These are phyloP conservation scores for Frankliniella intonsa DNA, from an alignment of 2,888 invertebrate genomes.

Conservation along the genomic window DNA sequence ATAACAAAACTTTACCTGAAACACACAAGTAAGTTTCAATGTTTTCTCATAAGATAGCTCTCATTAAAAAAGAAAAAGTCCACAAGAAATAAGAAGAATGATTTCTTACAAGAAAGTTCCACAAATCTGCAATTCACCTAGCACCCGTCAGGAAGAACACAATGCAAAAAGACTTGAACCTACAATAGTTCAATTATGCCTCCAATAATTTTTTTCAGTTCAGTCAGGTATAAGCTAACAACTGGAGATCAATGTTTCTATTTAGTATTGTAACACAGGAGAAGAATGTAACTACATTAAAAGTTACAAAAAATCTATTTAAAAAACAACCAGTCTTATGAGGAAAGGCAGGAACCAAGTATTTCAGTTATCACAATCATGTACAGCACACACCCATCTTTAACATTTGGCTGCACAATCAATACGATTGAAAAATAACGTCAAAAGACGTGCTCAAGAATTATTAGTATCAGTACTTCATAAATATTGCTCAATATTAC, in stretches of 20 bases:
- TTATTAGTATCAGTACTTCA: background rate
- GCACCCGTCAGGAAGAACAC: background rate
- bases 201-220: background rate
- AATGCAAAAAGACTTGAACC: background rate
- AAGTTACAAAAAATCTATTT: background rate
- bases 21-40: background rate
- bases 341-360: background rate
- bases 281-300: background rate
- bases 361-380: constrained; percentile 4
- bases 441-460: background rate
- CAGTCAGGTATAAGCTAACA: constrained; percentile 1
- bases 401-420: background rate
- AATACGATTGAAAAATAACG: background rate
- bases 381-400: constrained; percentile 1
- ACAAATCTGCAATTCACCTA: no score
- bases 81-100: no score
- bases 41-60: background rate
- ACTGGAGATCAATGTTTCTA: background rate
- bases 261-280: background rate
- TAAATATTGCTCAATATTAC: background rate
- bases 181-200: background rate
- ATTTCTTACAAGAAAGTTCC: no score
- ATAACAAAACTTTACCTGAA: no score
- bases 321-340: background rate
- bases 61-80: no score